Percentiles rank a stretch among this genome's conserved stretches.
These are phyloP conservation scores for Invenusta paracnida DNA, from an alignment of 2,888 invertebrate genomes.

Conservation along the genomic window DNA sequence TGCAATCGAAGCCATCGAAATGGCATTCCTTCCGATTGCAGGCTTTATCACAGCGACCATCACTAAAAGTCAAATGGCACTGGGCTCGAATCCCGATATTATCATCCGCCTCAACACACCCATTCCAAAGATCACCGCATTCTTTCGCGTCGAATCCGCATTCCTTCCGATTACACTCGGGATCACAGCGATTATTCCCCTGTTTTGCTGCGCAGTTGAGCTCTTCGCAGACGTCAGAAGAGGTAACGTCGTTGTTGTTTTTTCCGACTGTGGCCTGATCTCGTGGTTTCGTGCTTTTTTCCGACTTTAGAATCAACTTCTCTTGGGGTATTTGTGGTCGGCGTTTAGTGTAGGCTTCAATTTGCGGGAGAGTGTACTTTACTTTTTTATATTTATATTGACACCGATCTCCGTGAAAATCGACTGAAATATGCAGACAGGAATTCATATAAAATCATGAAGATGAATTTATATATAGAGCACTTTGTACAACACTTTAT, in stretches of 20 bases:
- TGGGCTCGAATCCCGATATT: no score
- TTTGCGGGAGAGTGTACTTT: no score
- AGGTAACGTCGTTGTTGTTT: neutral
- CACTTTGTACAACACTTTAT: no score
- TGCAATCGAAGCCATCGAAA: constrained; percentile 41
- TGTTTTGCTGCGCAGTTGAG: neutral
- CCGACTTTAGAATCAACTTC: neutral
- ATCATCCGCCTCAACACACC: neutral
- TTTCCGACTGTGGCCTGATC: neutral
- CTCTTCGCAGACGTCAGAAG: neutral
- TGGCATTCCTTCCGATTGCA: constrained; percentile 40
- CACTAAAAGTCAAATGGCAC: neutral
- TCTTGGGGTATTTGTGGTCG: no score
- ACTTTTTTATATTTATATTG: no score
- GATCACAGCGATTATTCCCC: neutral
- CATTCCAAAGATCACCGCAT: neutral
- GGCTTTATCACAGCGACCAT: constrained; percentile 25
- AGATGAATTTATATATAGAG: no score
- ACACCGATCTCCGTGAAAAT: no score
- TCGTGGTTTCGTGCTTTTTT: neutral
- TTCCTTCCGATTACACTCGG: neutral
- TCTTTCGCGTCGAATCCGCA: neutral
- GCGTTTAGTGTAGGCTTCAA: no score
- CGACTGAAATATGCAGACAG: no score
- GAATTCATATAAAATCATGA: no score